These are phyloP conservation scores for Sitodiplosis mosellana DNA, from an alignment of 1,140 invertebrate genomes.

Conservation along the genomic window DNA sequence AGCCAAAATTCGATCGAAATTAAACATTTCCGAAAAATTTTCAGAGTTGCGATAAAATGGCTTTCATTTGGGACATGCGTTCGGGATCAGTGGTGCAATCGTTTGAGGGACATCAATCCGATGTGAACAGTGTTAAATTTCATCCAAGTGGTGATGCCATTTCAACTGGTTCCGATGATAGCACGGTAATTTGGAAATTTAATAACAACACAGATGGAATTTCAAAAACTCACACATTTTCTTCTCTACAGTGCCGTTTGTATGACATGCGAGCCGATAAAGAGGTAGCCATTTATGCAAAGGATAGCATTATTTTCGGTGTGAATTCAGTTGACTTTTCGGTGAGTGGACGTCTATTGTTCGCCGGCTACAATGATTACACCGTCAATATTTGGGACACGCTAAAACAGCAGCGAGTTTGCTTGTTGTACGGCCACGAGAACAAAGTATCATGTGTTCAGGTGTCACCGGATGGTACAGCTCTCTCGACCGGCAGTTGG, in stretches of 20 bases:
- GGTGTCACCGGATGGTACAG: constrained; percentile 94
- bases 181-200: constrained; percentile 53
- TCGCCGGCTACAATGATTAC: constrained; percentile 98
- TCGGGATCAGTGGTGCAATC: constrained; percentile 95
- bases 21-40: constrained; percentile 14
- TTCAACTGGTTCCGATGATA: constrained; percentile 94
- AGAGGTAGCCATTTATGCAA: constrained; percentile 90
- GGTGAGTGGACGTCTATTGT: constrained; percentile 84
- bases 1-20: no score
- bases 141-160: constrained; percentile 99
- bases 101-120: constrained; percentile 96
- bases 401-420: constrained; percentile 75
- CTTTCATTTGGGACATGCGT: constrained; percentile 98
- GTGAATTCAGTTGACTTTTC: constrained; percentile 97
- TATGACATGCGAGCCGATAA: constrained; percentile 96
- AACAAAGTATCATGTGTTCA: constrained; percentile 89
- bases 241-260: constrained; percentile 63
- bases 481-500: constrained; percentile 95
- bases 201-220: no score
- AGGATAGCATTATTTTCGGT: constrained; percentile 96
- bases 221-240: no score
- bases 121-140: constrained; percentile 96
- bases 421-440: constrained; percentile 92
- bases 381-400: constrained; percentile 98
- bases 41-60: constrained; percentile 89